Evolutionary conservation across 2,888 invertebrate genomes (phyloP), one percentile per base, ranked within the genome.

Genomic region (Slavum lentiscoides): DNA sequence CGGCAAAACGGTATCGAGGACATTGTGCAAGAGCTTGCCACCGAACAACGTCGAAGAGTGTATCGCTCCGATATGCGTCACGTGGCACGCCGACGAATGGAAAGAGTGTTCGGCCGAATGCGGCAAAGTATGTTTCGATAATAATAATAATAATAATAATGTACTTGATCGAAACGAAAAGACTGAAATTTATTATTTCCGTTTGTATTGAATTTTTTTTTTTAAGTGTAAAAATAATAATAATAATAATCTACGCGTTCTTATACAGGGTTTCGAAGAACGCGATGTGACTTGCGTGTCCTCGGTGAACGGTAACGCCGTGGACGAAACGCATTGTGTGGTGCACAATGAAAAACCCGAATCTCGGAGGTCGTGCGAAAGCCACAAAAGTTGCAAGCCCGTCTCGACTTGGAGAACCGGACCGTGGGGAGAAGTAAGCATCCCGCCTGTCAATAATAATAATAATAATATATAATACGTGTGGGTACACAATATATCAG

Each of bases 61-160:
- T 37, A 55, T 75, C n/a, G 80, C 74, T 59, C 83, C 82, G 23
- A 84, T 85, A 7, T 87, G 87, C 84, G 87, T 86, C 1, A 84
- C 85, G 43, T 88, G 88, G 88, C 84, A 85, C n/a, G 85, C 84
- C 13, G 86, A 86, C 9, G 85, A 86, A 62, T 88, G 88, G 88
- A 82, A 83, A 23, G 82, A 83, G 11, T 86, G 86, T 66, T 85
- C 85, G 11, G 84, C 84, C 39, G 84, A 84, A 39, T 86, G 86
- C 80, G 86, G 87, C 67, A 84, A 86, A 84, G 88, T 88, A 84
- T 83, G 30, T 30, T 30, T 30, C 30, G 30, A 30, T 30, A 30
- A 30, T 30, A 30, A 4, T n/a, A 30, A 30, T 30, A 30, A 6
- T 6, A 39, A 39, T 39, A 39, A 39, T 8, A 6, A 6, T 39